A percentile compares a stretch with the other conserved stretches of the same genome.
Evolutionary conservation across 2,113 vertebrate genomes (phyloP).

Genomic region (Ellobius talpinus): DNA sequence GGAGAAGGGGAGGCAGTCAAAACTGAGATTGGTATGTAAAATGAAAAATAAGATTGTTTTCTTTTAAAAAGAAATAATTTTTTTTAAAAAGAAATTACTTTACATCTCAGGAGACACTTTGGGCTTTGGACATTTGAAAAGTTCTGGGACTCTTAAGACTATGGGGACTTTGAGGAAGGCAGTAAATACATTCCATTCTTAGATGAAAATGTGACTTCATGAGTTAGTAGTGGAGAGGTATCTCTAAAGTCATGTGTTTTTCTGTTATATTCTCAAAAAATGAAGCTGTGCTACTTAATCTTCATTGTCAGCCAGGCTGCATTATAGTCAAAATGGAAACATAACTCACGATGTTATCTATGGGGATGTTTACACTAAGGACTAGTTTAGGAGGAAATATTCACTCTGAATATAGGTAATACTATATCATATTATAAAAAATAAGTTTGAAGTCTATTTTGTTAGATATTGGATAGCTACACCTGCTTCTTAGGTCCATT

Average conservation of each 20-base stretch:
- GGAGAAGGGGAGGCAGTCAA: no score
- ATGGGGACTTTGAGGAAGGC: not conserved
- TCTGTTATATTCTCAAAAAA: not conserved
- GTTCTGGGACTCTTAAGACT: not conserved
- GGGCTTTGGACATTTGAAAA: not conserved
- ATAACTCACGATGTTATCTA: no score
- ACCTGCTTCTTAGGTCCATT: no score
- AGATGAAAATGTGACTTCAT: not conserved
- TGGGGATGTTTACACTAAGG: not conserved
- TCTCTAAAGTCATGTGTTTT: not conserved
- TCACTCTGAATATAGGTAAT: not conserved
- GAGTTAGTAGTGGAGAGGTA: not conserved
- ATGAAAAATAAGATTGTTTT: no score
- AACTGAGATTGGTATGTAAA: no score
- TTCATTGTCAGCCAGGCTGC: not conserved
- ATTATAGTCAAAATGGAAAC: not conserved
- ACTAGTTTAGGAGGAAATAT: not conserved
- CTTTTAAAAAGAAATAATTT: no score
- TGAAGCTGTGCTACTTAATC: not conserved
- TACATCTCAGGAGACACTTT: not conserved
- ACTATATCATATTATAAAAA: not conserved
- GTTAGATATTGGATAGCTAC: no score
- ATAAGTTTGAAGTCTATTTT: no score
- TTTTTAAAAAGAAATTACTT: not conserved
- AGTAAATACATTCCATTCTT: not conserved